phyloP scores from a whole-genome alignment of 2,113 vertebrate species.

The Tachysurus vachellii region DNA sequence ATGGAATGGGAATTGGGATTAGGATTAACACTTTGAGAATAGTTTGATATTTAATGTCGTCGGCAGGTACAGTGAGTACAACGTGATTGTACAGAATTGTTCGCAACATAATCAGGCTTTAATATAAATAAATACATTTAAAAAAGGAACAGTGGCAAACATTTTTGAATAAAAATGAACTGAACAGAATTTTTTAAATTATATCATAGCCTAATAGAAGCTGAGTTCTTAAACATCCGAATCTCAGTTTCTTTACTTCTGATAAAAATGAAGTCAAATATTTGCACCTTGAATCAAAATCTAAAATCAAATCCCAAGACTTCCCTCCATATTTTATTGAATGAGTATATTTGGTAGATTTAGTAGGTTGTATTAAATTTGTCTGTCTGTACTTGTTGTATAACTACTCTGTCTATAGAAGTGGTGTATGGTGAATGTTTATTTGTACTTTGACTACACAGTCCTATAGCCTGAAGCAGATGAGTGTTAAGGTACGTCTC shows the following conservation, averaged over 20 bases:
- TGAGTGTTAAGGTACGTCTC: slow-evolving; percentile 33
- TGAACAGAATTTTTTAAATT: background rate
- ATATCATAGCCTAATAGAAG: background rate
- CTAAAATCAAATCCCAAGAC: background rate
- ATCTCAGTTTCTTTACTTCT: background rate
- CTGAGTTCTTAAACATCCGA: background rate
- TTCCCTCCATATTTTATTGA: background rate
- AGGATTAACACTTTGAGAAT: background rate
- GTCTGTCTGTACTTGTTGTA: background rate
- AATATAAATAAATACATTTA: no score
- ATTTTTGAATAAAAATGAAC: background rate
- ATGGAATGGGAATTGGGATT: background rate
- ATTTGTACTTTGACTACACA: background rate
- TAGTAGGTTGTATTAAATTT: background rate
- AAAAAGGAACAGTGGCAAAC: background rate
- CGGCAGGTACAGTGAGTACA: background rate
- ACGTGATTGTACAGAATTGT: background rate
- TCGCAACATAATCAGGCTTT: no score
- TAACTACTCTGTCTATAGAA: background rate
- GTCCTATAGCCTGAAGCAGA: slow-evolving; percentile 37
- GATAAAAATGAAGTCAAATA: background rate
- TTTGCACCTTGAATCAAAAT: background rate
- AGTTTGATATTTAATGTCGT: background rate
- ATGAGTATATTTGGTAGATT: background rate
- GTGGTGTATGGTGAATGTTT: background rate